Base-by-base conservation (phyloP, 2,888 invertebrate species). In the Plutella xylostella region DNA sequence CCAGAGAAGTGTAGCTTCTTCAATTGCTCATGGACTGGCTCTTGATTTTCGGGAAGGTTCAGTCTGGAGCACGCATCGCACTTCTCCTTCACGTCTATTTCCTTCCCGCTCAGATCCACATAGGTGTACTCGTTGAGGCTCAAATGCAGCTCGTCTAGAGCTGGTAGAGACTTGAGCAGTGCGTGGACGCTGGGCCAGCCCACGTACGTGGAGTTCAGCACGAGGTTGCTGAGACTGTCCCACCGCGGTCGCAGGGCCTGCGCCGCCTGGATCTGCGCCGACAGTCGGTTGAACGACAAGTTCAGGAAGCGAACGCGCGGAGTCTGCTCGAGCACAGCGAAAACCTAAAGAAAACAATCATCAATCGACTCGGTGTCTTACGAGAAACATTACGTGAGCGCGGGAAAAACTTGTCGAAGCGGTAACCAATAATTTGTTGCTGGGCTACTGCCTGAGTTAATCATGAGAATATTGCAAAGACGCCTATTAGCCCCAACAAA, bases 221-320 rank as follows among this genome's bases (percentile, higher is more conserved):
- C 93, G 48, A 96, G 86, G 65, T 91, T 91, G 52, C 88, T 90
- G 25, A 92, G 84, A 58, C 87, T 87, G 61, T 86, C 85, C 87
- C 86, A 87, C 46, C 68, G 65, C 2, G 79, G 82, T 37, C 68
- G 67, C 9, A 82, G 63, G 1, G 79, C 70, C 47, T 83, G 84
- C 22, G 87, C 85, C 6, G 85, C 82, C 51, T 87, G 86, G 19
- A 93, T 78, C 43, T 92, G 90, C 44, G 90, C 90, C 28, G 90
- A 89, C 31, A 94, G 82, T 51, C 90, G 88, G 73, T 97, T 97
- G 76, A 94, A 94, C 70, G 96, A 96, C 55, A 97, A 75, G 71
- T 97, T 97, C 42, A 97, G 89, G 73, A 97, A 96, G 63, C 93
- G 91, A 51, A 97, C 89, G 55, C 91, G 88, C 21, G 96, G 96